Percentiles rank a stretch among this genome's conserved stretches.
These are phyloP conservation scores for Monoplex corrugatus DNA, from an alignment of 2,888 invertebrate species.

Conservation along the genomic window DNA sequence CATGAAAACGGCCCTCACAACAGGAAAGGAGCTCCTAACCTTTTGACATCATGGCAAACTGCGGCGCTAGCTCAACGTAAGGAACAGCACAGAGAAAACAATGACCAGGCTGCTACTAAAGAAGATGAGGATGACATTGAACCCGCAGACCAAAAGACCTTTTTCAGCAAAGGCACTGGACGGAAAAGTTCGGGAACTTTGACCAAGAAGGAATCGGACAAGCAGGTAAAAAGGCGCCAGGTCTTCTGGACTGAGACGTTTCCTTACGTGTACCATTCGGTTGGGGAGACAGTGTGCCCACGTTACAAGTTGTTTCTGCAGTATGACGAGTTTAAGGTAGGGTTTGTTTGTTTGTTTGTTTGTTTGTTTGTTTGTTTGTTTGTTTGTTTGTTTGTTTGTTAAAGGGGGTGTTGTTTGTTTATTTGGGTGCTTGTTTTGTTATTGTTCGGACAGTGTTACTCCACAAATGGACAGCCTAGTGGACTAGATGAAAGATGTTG, in stretches of 20 bases:
- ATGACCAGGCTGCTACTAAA: neutral
- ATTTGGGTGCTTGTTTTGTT: too few relatives aligned
- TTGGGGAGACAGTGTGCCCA: slow-evolving; percentile 32
- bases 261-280: slow-evolving; percentile 46
- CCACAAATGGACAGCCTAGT: too few relatives aligned
- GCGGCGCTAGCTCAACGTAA: neutral
- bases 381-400: too few relatives aligned
- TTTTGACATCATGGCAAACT: neutral
- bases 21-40: neutral
- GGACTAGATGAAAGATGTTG: too few relatives aligned
- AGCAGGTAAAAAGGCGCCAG: too few relatives aligned
- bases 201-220: neutral
- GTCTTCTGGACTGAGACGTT: slow-evolving; percentile 37
- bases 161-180: too few relatives aligned
- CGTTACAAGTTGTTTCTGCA: slow-evolving; percentile 44
- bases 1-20: neutral
- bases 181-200: neutral
- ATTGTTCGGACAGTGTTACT: too few relatives aligned
- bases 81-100: neutral
- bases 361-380: too few relatives aligned
- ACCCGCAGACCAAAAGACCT: neutral
- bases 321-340: slow-evolving; percentile 32
- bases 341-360: neutral
- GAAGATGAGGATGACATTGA: neutral
- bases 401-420: too few relatives aligned